These are phyloP conservation scores for Ia io DNA, from an alignment of 2,113 vertebrate genomes.

Conservation along the genomic window DNA sequence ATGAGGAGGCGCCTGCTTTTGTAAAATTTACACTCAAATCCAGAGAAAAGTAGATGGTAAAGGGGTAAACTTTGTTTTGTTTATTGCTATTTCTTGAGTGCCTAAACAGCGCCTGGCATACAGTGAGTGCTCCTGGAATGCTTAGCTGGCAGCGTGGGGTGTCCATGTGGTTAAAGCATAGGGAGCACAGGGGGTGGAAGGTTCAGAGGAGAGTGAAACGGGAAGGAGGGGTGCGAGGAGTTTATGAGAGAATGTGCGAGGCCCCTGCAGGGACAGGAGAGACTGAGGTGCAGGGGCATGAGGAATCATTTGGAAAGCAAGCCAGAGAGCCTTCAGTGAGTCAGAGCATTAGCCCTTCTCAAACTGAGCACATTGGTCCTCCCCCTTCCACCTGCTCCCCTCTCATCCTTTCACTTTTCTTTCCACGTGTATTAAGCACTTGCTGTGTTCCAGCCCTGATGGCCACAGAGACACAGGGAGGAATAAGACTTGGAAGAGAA, in stretches of 20 bases:
- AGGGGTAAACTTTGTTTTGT: background rate
- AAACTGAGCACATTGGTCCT: fast-evolving
- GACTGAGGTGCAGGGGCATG: background rate
- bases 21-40: background rate
- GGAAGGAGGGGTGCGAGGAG: background rate
- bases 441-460: background rate
- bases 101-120: background rate
- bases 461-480: background rate
- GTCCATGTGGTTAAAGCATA: background rate
- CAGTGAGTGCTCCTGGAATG: background rate
- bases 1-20: background rate
- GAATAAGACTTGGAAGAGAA: background rate
- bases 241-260: background rate
- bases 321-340: background rate
- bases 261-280: background rate
- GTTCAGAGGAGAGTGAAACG: background rate
- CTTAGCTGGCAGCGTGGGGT: background rate
- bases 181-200: background rate
- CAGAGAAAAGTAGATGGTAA: background rate
- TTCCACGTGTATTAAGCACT: background rate
- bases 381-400: background rate
- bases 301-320: background rate
- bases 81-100: background rate
- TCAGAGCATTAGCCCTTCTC: background rate
- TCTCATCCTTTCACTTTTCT: background rate